Conservation (phyloP, 2,113 vertebrate genomes). For the Oplegnathus fasciatus region DNA sequence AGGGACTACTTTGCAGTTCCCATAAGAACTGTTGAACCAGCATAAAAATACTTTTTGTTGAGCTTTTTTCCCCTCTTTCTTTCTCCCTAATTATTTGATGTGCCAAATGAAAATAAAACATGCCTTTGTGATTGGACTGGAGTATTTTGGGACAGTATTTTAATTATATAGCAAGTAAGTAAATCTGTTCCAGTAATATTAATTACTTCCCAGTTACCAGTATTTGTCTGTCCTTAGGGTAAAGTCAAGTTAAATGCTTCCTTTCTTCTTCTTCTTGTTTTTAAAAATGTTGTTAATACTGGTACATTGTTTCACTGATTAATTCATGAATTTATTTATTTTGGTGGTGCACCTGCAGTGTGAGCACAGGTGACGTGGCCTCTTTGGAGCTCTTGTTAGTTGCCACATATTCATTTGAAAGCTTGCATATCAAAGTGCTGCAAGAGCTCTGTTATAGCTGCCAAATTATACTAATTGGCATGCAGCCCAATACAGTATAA, state of each 20-base stretch:
- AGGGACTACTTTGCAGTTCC: not conserved
- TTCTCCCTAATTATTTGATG: not conserved
- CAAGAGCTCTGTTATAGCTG: constrained; percentile 15
- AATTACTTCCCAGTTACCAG: not conserved
- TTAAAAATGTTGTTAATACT: not conserved
- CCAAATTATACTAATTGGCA: constrained; percentile 22
- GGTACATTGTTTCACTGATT: not conserved
- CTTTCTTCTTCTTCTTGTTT: not conserved
- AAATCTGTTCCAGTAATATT: no score
- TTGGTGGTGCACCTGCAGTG: constrained; percentile 16
- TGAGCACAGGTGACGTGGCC: not conserved
- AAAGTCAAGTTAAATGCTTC: not conserved
- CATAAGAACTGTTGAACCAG: not conserved
- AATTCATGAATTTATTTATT: not conserved
- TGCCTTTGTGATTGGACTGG: no score
- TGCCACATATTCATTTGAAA: constrained; percentile 20
- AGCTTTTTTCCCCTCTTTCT: not conserved
- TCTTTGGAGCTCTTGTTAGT: not conserved
- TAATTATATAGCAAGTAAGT: not conserved
- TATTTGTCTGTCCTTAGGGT: not conserved
- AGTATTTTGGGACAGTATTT: not conserved
- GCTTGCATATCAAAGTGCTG: constrained; percentile 35
- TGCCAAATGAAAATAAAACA: not conserved
- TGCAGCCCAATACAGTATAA: not conserved
- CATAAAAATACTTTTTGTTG: not conserved